Evolutionary conservation across 2,797 vertebrate species (phyloP), one percentile per base, ranked within the genome.

Genomic region (Onychomys arenicola): DNA sequence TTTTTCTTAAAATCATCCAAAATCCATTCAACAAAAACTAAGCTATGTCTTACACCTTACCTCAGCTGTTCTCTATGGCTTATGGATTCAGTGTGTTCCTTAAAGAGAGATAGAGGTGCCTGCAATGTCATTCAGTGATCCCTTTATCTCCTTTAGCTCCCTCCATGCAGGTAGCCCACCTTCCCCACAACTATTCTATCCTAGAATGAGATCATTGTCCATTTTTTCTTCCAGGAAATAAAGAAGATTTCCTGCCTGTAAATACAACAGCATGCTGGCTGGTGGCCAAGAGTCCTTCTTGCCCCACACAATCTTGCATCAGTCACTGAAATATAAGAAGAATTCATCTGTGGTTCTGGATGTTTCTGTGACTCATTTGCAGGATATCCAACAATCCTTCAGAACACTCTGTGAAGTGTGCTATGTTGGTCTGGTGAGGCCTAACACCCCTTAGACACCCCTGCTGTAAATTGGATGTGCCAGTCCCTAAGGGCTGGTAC

Each of bases 321-420:
- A 91, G 71, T 29, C 90, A 80, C 49, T 86, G 71, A 59, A 88
- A 88, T 94, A 37, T n/a, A 40, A 84, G 49, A 80, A 40, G 91
- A 93, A 97, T 93, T 97, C 85, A 90, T 96, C 89, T 80, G 49
- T 32, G 91, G 71, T 97, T 93, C 97, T 55, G 95, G 96, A 94
- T 96, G 94, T 89, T 87, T 97, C 98, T 97, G 98, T 98, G 97
- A 98, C 97, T 98, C 98, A 98, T 98, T 98, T 98, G 97, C 97
- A 97, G 98, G 55, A 86, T 88, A 96, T 96, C 98, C 98, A 96
- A 52, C 55, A 83, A 94, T 93, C 96, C 96, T 96, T 91, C 67
- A 29, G 63, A 82, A 55, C 52, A 81, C 93, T 93, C 94, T 85
- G 87, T 90, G 94, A 97, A 96, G 52, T 32, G 91, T 69, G 93